Percentiles rank a stretch among this genome's conserved stretches.
These are phyloP conservation scores for Erpornis zantholeuca DNA, from an alignment of 2,113 vertebrate species.

Conservation along the genomic window DNA sequence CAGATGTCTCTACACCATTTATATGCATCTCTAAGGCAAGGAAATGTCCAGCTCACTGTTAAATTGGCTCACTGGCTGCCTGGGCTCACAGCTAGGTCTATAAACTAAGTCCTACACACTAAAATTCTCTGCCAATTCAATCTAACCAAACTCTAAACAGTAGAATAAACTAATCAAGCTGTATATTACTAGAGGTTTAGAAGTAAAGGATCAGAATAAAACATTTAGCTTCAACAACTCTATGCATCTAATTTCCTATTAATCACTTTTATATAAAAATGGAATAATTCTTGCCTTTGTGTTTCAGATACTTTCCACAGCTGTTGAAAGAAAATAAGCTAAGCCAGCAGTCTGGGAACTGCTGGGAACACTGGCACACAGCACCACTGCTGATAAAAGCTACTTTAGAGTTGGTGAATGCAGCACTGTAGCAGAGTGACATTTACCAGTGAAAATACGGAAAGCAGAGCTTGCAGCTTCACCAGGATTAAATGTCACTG, in stretches of 20 bases:
- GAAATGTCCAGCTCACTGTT: not conserved
- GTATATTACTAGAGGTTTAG: not conserved
- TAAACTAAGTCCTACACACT: not conserved
- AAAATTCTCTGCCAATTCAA: not conserved
- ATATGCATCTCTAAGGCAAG: not conserved
- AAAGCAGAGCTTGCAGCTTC: constrained; percentile 45
- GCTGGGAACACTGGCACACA: constrained; percentile 31
- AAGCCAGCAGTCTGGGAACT: constrained; percentile 3
- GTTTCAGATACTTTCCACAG: not conserved
- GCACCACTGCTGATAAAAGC: constrained; percentile 61
- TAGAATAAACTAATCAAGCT: not conserved
- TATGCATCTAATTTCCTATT: not conserved
- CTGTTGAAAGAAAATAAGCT: constrained; percentile 19
- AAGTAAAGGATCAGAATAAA: not conserved
- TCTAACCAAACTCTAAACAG: not conserved
- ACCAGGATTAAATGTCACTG: constrained; percentile 61
- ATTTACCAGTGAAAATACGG: constrained; percentile 66
- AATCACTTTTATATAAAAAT: not conserved
- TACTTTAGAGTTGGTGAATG: constrained; percentile 61
- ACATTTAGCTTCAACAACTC: not conserved
- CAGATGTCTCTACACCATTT: not conserved
- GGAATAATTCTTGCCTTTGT: not conserved
- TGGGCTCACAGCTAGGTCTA: not conserved
- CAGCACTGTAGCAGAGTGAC: constrained; percentile 65
- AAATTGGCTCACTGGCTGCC: not conserved